These are phyloP conservation scores for Cuculus canorus DNA, from an alignment of 2,797 vertebrate species.

Conservation along the genomic window DNA sequence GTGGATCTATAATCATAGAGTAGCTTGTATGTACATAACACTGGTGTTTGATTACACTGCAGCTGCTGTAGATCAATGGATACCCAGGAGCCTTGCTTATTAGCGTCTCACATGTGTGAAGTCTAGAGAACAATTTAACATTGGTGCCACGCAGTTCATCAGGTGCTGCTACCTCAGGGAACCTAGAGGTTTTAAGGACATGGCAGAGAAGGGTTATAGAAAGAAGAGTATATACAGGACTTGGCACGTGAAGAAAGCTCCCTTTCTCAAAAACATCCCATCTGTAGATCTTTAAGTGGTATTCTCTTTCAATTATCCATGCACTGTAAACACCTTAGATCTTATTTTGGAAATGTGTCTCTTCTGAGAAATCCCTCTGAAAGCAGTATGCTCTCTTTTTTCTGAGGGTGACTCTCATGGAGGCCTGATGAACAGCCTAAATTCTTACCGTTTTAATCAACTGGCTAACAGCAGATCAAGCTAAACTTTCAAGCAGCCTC, in stretches of 20 bases:
- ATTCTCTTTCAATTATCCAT: neutral
- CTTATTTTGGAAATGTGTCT: neutral
- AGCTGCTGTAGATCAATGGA: constrained; percentile 50
- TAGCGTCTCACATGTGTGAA: neutral
- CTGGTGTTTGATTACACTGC: constrained; percentile 21
- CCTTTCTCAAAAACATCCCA: neutral
- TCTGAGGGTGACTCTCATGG: neutral
- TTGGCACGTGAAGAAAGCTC: neutral
- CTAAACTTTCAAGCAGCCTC: neutral
- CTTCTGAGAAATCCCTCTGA: neutral
- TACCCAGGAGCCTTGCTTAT: neutral
- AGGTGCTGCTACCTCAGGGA: neutral
- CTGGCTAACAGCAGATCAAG: neutral
- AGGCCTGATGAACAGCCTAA: neutral
- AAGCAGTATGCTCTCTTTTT: neutral
- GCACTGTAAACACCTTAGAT: neutral
- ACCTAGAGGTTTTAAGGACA: neutral
- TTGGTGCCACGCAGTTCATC: neutral
- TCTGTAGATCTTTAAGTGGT: neutral
- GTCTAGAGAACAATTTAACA: neutral
- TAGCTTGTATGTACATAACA: constrained; percentile 33
- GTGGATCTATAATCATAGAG: constrained; percentile 55
- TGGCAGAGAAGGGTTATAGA: neutral
- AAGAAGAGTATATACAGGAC: neutral
- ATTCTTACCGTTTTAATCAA: neutral